These are phyloP conservation scores for Romanogobio albipinnatus DNA, from an alignment of 2,113 vertebrate genomes.

Conservation along the genomic window DNA sequence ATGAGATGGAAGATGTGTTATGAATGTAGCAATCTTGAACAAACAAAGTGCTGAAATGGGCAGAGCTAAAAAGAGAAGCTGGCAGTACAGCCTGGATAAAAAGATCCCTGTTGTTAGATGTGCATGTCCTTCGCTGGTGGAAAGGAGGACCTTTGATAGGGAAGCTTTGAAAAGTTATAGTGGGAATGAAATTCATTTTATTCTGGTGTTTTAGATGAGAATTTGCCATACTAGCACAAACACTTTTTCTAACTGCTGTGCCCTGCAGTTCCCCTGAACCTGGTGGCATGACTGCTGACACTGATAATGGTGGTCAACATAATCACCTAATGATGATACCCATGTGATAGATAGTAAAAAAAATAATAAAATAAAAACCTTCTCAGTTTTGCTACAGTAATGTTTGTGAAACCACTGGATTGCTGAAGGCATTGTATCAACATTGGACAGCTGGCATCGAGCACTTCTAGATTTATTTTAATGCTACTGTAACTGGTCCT, in stretches of 20 bases:
- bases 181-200: not conserved
- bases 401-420: not conserved
- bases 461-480: not conserved
- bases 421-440: not conserved
- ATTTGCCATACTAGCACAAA: conserved; percentile 4
- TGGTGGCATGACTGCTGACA: conserved; percentile 24
- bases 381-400: not conserved
- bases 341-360: not conserved
- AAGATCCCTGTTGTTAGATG: not conserved
- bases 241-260: not conserved
- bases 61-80: not conserved
- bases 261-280: conserved; percentile 24
- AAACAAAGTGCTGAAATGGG: conserved; percentile 23
- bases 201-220: not conserved
- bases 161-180: conserved; percentile 6
- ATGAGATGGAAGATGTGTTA: conserved; percentile 34
- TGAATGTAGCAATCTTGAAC: conserved; percentile 26
- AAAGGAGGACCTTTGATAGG: not conserved
- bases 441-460: not conserved
- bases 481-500: not conserved
- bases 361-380: not conserved
- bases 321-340: conserved; percentile 26
- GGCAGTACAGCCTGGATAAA: not conserved
- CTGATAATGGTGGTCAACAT: not conserved
- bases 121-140: not conserved